Evolutionary conservation across 1,140 invertebrate species (phyloP).

Genomic region (Zaprionus capensis): DNA sequence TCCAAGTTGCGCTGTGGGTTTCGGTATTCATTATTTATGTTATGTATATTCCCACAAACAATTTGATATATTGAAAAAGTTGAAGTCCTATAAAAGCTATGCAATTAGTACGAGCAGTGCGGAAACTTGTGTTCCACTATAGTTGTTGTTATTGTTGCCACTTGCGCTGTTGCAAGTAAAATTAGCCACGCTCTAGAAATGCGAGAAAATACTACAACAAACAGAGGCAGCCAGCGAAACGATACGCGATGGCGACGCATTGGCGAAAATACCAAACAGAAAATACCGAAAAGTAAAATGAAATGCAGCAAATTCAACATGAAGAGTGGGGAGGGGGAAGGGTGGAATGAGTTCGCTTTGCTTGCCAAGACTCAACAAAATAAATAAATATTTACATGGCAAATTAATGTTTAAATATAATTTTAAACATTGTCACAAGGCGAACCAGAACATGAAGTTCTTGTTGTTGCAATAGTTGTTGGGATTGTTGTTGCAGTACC

Average conservation of each 20-base stretch:
- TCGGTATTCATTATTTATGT: slow-evolving; percentile 17
- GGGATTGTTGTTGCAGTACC: too few species aligned
- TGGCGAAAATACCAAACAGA: slow-evolving; percentile 18
- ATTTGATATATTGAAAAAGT: slow-evolving; percentile 9
- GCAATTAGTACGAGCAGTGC: slow-evolving; percentile 38
- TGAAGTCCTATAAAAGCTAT: not conserved
- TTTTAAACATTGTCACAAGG: slow-evolving; percentile 51
- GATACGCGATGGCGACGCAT: slow-evolving; percentile 18
- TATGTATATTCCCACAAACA: not conserved
- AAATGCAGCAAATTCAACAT: not conserved
- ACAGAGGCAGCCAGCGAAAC: slow-evolving; percentile 41
- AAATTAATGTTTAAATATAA: slow-evolving; percentile 61
- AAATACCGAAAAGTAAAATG: slow-evolving; percentile 13
- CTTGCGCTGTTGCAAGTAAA: slow-evolving; percentile 47
- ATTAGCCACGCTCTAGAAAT: slow-evolving; percentile 64
- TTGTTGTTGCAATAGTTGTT: not conserved
- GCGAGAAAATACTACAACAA: slow-evolving; percentile 27
- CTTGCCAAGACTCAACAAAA: slow-evolving; percentile 49
- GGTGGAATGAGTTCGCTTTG: slow-evolving; percentile 4
- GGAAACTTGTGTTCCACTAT: slow-evolving; percentile 24
- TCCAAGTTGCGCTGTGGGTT: slow-evolving; percentile 3
- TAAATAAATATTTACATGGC: slow-evolving; percentile 67
- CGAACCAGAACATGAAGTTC: slow-evolving; percentile 4
- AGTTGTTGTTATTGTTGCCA: not conserved
- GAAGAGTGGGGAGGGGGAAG: not conserved